phyloP scores from a whole-genome alignment of 1,140 invertebrate genomes.

The Telenomus remus region DNA sequence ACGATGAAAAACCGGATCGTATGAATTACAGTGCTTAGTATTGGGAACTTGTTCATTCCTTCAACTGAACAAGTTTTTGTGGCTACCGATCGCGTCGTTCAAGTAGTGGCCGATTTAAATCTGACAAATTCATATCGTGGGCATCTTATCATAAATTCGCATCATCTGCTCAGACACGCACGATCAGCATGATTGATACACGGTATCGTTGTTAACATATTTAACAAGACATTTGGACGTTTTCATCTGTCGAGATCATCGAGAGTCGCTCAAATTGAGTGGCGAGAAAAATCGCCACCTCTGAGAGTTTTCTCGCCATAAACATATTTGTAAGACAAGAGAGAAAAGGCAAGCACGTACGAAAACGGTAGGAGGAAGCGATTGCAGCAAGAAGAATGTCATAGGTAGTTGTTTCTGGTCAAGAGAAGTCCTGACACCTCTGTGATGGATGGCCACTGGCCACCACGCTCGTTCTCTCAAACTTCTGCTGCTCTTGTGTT shows the following conservation, averaged over 20 bases:
- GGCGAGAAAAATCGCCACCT: constrained; percentile 20
- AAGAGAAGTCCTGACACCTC: constrained; percentile 70
- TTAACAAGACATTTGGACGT: constrained; percentile 58
- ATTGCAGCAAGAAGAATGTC: constrained; percentile 73
- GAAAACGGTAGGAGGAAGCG: constrained; percentile 57
- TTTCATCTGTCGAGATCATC: constrained; percentile 50
- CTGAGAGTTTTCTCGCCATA: not conserved
- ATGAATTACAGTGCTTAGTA: constrained; percentile 12
- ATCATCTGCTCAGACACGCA: constrained; percentile 24
- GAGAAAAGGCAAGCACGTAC: not conserved
- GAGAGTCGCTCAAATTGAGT: constrained; percentile 12
- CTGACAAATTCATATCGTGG: constrained; percentile 52
- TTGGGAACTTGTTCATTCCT: constrained; percentile 28
- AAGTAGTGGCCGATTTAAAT: constrained; percentile 42
- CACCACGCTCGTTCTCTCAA: constrained; percentile 67
- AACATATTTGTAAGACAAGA: not conserved
- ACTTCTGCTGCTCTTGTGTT: constrained; percentile 33
- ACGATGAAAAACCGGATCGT: constrained; percentile 23
- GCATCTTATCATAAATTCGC: constrained; percentile 48
- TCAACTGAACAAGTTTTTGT: constrained; percentile 26
- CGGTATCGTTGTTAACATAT: constrained; percentile 63
- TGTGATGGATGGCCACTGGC: constrained; percentile 71
- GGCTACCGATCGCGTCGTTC: constrained; percentile 41
- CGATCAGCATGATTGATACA: constrained; percentile 66
- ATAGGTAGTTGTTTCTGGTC: constrained; percentile 74